Base-by-base conservation (phyloP, 2,888 invertebrate genomes). In the Thecophora atra region DNA sequence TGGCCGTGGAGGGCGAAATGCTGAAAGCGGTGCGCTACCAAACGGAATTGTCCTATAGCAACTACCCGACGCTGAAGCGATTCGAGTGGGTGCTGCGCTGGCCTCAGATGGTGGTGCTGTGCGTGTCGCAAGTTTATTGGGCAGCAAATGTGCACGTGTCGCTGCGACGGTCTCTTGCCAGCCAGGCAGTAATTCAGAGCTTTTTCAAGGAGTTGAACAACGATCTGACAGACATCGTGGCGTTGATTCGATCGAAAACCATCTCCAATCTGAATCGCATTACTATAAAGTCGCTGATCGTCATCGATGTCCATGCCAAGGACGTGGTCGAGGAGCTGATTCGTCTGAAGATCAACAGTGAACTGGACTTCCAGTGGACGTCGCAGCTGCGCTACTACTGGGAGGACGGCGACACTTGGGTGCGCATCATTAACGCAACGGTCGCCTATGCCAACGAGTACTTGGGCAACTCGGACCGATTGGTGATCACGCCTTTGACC, bases 381-480 rank as follows among this genome's bases (percentile, higher is more conserved):
- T 88, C 92, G 0, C 93, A 93, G 80, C 85, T 93, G 76, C 87
- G 93, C 28, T 93, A 93, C 82, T 93, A 93, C 80, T 91, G 91
- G 89, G 89, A 90, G 78, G 88, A 90, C 26, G 86, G 88, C 1
- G 85, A 88, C 66, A 88, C 88, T 26, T 78, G 87, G 71, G 90
- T 92, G 0, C 86, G 90, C 73, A 91, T 92, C 66, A 91, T 91
- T 66, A 92, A 92, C 81, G 91, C 92, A 0, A 89, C 89, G 0
- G 90, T 93, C 0, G 85, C 87, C 0, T 93, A 90, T 82, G 91
- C 91, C n/a, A 92, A 92, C 80, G 93, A 93, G 83, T 93, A 93
- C 80, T 84, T 93, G 58, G 93, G 92, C 0, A 92, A 92, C 81
- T 89, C 90, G 2, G 88, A 90, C 60, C 88, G 91, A 21, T 87